Evolutionary conservation across 2,797 vertebrate genomes (phyloP).

Genomic region (Takifugu rubripes): DNA sequence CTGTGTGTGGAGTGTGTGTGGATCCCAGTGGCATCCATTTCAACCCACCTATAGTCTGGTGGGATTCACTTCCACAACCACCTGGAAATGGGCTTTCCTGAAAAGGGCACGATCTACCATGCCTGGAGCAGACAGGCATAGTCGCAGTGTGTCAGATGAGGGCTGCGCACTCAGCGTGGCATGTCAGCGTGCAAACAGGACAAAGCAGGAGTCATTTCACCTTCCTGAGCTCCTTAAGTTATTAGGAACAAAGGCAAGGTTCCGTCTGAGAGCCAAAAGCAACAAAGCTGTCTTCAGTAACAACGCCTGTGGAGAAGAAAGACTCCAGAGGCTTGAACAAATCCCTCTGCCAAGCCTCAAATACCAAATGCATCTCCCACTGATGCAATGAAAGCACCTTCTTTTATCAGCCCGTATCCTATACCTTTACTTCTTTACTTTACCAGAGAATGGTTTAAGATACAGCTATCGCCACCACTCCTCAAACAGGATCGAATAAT

Average conservation of each 20-base stretch:
- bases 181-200: neutral
- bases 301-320: neutral
- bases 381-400: too few relatives aligned
- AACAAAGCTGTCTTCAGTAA: neutral
- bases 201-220: neutral
- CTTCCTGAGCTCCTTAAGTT: neutral
- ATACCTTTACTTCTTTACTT: neutral
- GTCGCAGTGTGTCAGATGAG: neutral
- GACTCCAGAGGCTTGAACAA: neutral
- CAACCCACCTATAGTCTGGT: neutral
- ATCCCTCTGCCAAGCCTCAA: neutral
- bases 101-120: neutral
- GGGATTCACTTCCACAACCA: neutral
- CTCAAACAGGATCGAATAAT: neutral
- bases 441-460: neutral
- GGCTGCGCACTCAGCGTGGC: neutral
- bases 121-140: neutral
- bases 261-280: neutral
- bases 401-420: neutral
- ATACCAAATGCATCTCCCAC: too few relatives aligned
- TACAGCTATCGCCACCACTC: neutral
- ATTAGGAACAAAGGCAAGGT: neutral
- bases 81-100: neutral
- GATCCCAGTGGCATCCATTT: neutral
- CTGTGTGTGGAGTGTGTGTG: neutral